Evolutionary conservation across 2,797 vertebrate genomes (phyloP), one percentile per base, ranked within the genome.

Genomic region (Gadopsis marmoratus): DNA sequence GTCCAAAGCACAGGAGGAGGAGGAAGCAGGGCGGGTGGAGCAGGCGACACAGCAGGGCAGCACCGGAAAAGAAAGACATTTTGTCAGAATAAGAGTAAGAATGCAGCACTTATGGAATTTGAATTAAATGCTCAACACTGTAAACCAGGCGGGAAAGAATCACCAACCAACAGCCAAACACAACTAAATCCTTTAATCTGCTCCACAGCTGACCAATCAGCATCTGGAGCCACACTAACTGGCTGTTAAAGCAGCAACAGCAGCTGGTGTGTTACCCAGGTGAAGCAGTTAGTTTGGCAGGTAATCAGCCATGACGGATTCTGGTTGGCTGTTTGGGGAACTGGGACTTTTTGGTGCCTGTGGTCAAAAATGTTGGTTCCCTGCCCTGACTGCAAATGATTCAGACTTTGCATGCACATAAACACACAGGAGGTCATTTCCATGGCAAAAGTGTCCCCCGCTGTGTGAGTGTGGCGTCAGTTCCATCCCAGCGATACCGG

Each of bases 231-330:
- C 56, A 2, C 37, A n/a, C 17, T 48, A 2, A 72, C 23, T 19
- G 80, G 41, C 69, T 54, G 68, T n/a, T 35, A 41, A 1, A 16
- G 41, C 62, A 3, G 50, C 0, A 7, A 3, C 58, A 50, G 69
- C 84, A 80, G 79, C 86, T 14, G 81, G 5, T 73, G 0, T 3
- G 33, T 54, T 16, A 0, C 48, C 48, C 81, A 68, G 76, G 70
- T 75, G 73, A 56, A 2, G 47, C 70, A 3, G 69, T 50, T 71
- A 59, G 59, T 50, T 60, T 71, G 77, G 43, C 71, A 51, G 65
- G 37, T 78, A 66, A 80, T 82, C 76, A 54, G 76, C 77, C 60
- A 0, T 59, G 71, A 78, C 73, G 26, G 51, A 43, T 54, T 54
- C 47, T 29, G 66, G 21, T 41, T 23, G 68, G 72, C 53, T 63